Evolutionary conservation across 2,797 vertebrate genomes (phyloP).

Genomic region (Rhinoraja longicauda): DNA sequence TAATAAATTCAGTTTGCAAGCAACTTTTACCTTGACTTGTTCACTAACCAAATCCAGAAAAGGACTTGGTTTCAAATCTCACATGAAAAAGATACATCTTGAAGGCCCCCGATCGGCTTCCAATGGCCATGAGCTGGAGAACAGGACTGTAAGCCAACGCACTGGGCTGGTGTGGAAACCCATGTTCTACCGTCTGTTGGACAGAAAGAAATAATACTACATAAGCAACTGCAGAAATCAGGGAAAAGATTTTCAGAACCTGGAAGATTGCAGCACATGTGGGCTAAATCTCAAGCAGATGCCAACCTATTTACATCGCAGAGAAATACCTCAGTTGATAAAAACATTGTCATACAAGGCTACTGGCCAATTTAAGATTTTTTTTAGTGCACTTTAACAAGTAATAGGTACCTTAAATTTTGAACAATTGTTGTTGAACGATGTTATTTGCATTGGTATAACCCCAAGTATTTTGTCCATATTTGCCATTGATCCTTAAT

Average conservation of each 20-base stretch:
- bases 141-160: conserved; percentile 81
- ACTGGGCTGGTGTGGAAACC: conserved; percentile 95
- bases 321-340: background rate
- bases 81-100: conserved; percentile 82
- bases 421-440: background rate
- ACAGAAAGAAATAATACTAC: background rate
- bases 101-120: conserved; percentile 89
- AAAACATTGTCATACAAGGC: background rate
- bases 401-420: background rate
- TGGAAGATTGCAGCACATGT: background rate
- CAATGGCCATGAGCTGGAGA: conserved; percentile 83
- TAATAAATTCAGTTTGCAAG: background rate
- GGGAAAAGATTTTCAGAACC: background rate
- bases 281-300: background rate
- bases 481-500: too few relatives aligned
- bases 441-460: background rate
- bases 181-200: conserved; percentile 88
- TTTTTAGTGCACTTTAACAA: background rate
- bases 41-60: background rate
- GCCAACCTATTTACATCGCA: background rate
- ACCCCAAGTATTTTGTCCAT: background rate
- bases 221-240: background rate
- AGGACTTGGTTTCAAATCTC: background rate
- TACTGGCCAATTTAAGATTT: background rate
- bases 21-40: background rate